These are phyloP conservation scores for Hypanus sabinus DNA, from an alignment of 2,113 vertebrate species.

Conservation along the genomic window DNA sequence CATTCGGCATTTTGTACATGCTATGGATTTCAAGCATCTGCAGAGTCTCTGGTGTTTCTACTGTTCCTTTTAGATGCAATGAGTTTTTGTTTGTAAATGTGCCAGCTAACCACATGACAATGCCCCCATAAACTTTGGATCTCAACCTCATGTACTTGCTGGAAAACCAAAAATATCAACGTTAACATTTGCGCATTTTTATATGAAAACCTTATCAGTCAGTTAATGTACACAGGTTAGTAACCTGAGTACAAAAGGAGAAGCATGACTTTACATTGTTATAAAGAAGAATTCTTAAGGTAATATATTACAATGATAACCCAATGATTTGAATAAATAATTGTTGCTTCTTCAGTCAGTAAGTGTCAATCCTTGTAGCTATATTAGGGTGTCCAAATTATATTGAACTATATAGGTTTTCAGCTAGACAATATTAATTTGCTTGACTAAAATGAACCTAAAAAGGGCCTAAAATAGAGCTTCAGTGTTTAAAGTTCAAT, in stretches of 20 bases:
- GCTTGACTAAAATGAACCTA: neutral
- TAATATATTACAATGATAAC: conserved; percentile 35
- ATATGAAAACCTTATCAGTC: neutral
- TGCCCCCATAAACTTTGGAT: neutral
- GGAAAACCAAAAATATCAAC: neutral
- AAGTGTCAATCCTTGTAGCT: neutral
- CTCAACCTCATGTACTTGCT: conserved; percentile 17
- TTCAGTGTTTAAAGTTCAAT: neutral
- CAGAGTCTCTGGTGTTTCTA: no score
- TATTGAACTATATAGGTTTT: neutral
- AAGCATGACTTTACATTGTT: conserved; percentile 35
- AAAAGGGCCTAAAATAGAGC: neutral
- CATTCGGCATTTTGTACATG: no score
- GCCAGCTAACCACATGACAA: neutral
- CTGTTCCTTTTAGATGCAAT: neutral
- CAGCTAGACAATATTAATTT: neutral
- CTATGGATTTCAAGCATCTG: no score
- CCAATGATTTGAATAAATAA: conserved; percentile 37
- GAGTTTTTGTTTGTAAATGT: neutral
- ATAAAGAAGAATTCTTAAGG: conserved; percentile 14
- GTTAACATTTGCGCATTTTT: neutral
- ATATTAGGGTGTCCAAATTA: neutral
- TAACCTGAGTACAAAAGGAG: conserved; percentile 15
- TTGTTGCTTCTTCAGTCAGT: neutral
- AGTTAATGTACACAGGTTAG: neutral